Evolutionary conservation across 2,888 invertebrate genomes (phyloP), one percentile per base, ranked within the genome.

Genomic region (Spilosoma lubricipeda): DNA sequence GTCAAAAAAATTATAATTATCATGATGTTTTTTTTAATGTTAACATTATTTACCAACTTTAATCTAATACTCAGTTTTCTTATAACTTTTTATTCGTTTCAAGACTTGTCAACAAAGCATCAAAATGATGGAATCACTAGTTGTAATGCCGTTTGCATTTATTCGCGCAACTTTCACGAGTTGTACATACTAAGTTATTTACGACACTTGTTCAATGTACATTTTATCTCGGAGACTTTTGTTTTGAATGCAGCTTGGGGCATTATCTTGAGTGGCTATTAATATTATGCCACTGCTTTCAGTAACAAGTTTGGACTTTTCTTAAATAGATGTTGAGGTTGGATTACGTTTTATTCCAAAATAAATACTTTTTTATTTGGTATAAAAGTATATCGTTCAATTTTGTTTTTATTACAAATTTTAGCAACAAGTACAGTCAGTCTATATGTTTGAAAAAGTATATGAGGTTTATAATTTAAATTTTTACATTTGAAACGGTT

Each of bases 121-220:
- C 30, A 45, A 70, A 79, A 72, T 33, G 33, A 3, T 82, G 77
- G 79, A 0, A 0, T 20, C 11, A 42, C 65, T 79, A 80, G 52
- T 52, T 52, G 74, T 76, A 72, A 82, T 82, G 77, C 77, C 85
- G 80, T 87, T 85, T 86, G 82, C 87, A 86, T 89, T 87, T 87
- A 86, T 87, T 89, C 80, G 83, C 81, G 72, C 75, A 77, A 80
- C 78, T 80, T 83, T 71, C 70, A 65, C 73, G 71, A 39, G 74
- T 72, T 70, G 63, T 73, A 69, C 45, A 7, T 66, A 66, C 74
- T 76, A 71, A 79, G 77, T 85, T 85, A 83, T 85, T 85, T 82
- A 83, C 69, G 76, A 70, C 67, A 64, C 59, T 79, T 79, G 72
- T 77, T 76, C 71, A 20, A 74, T 71, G 70, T 70, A 48, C 67